Base-by-base conservation (phyloP, 2,888 invertebrate species). In the Frankliniella intonsa region DNA sequence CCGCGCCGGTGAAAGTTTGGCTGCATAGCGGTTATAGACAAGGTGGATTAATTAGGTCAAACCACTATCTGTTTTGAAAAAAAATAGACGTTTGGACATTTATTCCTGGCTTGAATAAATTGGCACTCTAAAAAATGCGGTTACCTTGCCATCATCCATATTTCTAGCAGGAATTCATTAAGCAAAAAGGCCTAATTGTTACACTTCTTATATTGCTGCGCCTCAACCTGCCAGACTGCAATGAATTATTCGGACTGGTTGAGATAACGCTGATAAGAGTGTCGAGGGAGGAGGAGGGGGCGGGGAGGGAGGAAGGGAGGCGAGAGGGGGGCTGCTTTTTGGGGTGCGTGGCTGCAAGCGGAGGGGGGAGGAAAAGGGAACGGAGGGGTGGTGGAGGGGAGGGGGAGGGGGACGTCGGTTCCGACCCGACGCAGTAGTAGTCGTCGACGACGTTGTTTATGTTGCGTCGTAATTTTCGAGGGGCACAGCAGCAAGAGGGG, bases 241-340 rank as follows among this genome's bases (percentile, higher is more conserved):
- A 76, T 76, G 69, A 76, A 76, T 76, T 76, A 76, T 76, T 76
- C 69, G 22, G 69, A 22, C 69, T 76, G 69, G 69, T 76, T 76
- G 69, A 76, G 69, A 76, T 76, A 76, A 76, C 69, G 69, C 69
- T 76, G 69, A 76, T 76, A 76, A 38, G 38, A 38, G 38, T 38
- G 38, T 38, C 38, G 38, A 38, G 38, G 38, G 38, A 38, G 38
- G 38, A 5, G 38, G 38, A 38, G 38, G 5, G 38, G 38, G n/a
- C n/a, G n/a, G 5, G 38, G 38, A 3, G 38, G 38, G 38, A 38
- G 65, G n/a, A 65, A 22, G 69, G 69, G 69, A 76, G 69, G 22
- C 9, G 10, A 25, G 69, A 2, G 25, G 38, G 25, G 69, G 69
- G 12, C 69, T 76, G 22, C 22, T 25, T 12, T 19, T 8, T 22